Percentiles rank a stretch among this genome's conserved stretches.
phyloP scores from a whole-genome alignment of 2,113 vertebrate genomes.

The Athene noctua region DNA sequence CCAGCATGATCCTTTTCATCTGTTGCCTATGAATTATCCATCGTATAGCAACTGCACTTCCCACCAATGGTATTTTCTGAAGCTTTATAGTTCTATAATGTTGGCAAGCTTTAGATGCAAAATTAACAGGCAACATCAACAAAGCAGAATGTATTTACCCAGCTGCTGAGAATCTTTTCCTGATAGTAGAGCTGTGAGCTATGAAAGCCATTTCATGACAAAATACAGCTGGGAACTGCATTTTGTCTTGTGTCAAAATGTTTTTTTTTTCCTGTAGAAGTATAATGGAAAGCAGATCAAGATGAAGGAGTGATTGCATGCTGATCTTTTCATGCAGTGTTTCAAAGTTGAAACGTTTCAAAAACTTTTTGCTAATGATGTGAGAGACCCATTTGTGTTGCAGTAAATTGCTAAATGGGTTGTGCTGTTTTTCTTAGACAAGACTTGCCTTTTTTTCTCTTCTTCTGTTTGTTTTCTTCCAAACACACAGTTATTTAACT shows the following conservation, averaged over 20 bases:
- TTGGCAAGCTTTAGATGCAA: constrained; percentile 11
- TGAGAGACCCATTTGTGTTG: neutral
- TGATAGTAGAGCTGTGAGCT: neutral
- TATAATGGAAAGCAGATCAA: constrained; percentile 19
- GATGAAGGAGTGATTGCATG: neutral
- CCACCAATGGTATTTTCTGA: constrained; percentile 5
- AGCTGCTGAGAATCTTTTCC: constrained; percentile 21
- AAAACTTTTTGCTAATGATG: neutral
- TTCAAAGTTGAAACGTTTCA: constrained; percentile 5
- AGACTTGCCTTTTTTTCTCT: neutral
- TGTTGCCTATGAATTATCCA: constrained; percentile 28
- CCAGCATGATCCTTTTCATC: neutral
- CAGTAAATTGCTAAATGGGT: neutral
- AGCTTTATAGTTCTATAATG: neutral
- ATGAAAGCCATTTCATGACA: constrained; percentile 34
- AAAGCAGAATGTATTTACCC: constrained; percentile 48
- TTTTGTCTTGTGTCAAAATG: constrained; percentile 24
- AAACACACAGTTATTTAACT: neutral
- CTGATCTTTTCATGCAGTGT: neutral
- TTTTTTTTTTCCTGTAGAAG: neutral
- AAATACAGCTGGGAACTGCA: constrained; percentile 34
- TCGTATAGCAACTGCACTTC: neutral
- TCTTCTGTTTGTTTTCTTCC: neutral
- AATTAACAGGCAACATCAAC: constrained; percentile 31
- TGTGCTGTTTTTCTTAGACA: neutral